phyloP scores from a whole-genome alignment of 2,797 vertebrate species.

The Protonibea diacanthus region DNA sequence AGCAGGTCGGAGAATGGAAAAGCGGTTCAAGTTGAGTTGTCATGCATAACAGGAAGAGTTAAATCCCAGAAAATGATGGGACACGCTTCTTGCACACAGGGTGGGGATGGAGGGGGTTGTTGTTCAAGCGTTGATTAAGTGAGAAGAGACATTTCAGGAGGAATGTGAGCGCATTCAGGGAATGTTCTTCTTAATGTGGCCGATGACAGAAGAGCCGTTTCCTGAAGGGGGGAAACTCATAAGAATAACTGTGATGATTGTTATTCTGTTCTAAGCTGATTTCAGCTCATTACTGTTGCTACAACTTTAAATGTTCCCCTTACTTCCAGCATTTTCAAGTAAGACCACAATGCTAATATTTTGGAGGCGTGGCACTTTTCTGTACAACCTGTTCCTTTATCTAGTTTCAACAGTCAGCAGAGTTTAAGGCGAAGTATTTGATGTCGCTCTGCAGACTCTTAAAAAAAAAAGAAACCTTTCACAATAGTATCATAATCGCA shows the following conservation, averaged over 20 bases:
- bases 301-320: neutral
- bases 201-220: slow-evolving; percentile 19
- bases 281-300: neutral
- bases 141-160: slow-evolving; percentile 48
- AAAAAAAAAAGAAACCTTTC: slow-evolving; percentile 44
- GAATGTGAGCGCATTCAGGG: slow-evolving; percentile 31
- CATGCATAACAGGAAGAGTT: slow-evolving; percentile 73
- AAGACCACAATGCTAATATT: neutral
- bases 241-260: neutral
- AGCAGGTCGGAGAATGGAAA: slow-evolving; percentile 79
- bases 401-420: slow-evolving; percentile 22
- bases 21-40: slow-evolving; percentile 76
- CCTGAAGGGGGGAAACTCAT: neutral
- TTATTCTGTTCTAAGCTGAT: neutral
- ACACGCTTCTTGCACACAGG: slow-evolving; percentile 16
- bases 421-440: slow-evolving; percentile 39
- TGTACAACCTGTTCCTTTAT: slow-evolving; percentile 40
- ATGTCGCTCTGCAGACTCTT: slow-evolving; percentile 35
- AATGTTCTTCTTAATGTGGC: neutral
- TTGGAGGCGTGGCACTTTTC: slow-evolving; percentile 25
- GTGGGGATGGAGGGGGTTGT: slow-evolving; percentile 25
- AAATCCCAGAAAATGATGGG: slow-evolving; percentile 70
- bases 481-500: slow-evolving; percentile 25
- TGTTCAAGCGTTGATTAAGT: slow-evolving; percentile 43
- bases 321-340: neutral